Evolutionary conservation across 2,113 vertebrate genomes (phyloP).

Genomic region (Apus apus): DNA sequence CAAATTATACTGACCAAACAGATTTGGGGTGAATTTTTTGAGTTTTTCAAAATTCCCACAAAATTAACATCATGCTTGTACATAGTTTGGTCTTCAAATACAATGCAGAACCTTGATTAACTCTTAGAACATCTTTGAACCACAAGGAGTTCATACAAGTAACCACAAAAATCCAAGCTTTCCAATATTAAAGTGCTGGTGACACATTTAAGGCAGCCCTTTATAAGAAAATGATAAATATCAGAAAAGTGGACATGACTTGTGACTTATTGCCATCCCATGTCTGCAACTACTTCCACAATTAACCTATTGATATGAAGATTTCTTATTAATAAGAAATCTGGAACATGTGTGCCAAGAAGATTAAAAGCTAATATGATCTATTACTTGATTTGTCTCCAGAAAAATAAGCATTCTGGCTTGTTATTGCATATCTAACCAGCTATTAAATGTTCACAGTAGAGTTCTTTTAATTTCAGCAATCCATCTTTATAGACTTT

Average conservation of each 20-base stretch:
- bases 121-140: neutral
- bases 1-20: neutral
- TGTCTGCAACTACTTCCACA: neutral
- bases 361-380: neutral
- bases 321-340: slow-evolving; percentile 19
- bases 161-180: neutral
- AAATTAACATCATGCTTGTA: neutral
- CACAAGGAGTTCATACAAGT: neutral
- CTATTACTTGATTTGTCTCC: slow-evolving; percentile 3
- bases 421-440: neutral
- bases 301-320: slow-evolving; percentile 44
- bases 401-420: neutral
- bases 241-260: neutral
- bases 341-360: neutral
- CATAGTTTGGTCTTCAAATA: neutral
- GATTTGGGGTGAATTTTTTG: neutral
- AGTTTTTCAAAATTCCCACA: neutral
- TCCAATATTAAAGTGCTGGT: neutral
- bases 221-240: neutral
- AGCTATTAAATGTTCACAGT: neutral
- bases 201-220: neutral
- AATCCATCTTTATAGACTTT: neutral
- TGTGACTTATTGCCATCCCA: neutral
- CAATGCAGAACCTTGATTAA: neutral
- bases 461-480: neutral